Base-by-base conservation (phyloP, 2,113 vertebrate genomes). In the Misgurnus anguillicaudatus region DNA sequence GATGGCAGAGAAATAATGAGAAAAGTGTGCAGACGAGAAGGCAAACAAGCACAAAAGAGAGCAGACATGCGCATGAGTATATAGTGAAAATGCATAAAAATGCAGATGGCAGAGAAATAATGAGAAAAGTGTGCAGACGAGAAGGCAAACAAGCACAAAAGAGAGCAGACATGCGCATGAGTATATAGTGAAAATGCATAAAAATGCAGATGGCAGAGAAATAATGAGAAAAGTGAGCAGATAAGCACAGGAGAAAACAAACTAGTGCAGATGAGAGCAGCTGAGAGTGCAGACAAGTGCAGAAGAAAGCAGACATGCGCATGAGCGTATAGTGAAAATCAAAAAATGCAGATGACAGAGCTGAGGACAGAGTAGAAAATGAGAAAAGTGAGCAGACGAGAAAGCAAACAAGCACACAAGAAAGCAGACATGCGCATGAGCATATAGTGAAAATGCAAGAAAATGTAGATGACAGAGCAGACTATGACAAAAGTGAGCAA, bases 311-410 rank as follows among this genome's bases (percentile, higher is more conserved):
- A 16, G 48, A 42, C 8, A 8, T 5, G 41, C 41, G 41, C 41
- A 51, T 11, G 48, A 53, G 16, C 16, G 51, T 17, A 2, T 4
- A 53, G 53, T 1, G 41, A n/a, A 4, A 8, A 11, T 6, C 17
- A 6, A 7, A 16, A 14, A 53, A 5, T 48, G 47, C 47, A 48
- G 47, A 48, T 1, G 17, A n/a, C n/a, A 55, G 17, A 2, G 64
- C 66, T 55, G 51, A 38, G 51, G 21, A n/a, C 16, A 13, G 42
- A 51, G 81, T 47, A 85, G 88, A 86, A 88, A 51, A 48, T 55
- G 6, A 5, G 14, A 55, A 16, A 42, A 5, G 41, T 17, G 53
- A n/a, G 53, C 4, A n/a, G 17, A 11, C 1, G 53, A 48, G 47
- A n/a, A n/a, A 7, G 47, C 47, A 48, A 9, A 48, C n/a, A n/a